These are phyloP conservation scores for Zosterops japonicus DNA, from an alignment of 2,113 vertebrate genomes.

Conservation along the genomic window DNA sequence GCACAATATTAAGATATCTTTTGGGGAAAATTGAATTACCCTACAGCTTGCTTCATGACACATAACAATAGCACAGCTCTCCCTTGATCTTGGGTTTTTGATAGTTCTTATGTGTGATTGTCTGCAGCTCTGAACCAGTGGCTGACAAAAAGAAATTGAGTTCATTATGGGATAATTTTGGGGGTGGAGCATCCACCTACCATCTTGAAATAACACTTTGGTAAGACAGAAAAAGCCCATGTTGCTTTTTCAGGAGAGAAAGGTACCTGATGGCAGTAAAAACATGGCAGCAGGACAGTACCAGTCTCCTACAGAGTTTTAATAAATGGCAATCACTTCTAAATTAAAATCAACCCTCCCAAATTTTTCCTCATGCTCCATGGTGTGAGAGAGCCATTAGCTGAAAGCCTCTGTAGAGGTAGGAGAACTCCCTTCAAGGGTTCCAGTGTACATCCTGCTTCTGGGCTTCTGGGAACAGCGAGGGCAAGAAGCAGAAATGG, in stretches of 20 bases:
- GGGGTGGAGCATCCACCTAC: background rate
- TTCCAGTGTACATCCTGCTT: background rate
- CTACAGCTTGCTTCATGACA: background rate
- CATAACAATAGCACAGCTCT: background rate
- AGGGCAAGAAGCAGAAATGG: background rate
- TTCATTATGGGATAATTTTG: background rate
- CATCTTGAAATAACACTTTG: background rate
- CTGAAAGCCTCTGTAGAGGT: background rate
- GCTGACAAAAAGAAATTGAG: background rate
- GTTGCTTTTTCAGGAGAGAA: background rate
- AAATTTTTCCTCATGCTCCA: background rate
- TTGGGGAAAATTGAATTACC: background rate
- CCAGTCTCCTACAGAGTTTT: background rate
- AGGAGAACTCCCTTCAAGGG: background rate
- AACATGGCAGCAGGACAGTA: background rate
- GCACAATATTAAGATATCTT: background rate
- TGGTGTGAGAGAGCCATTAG: background rate
- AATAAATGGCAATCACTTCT: background rate
- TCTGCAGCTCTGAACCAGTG: background rate
- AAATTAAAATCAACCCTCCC: background rate
- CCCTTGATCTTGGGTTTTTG: background rate
- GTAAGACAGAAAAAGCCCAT: background rate
- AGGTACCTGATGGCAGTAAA: background rate
- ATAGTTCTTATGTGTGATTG: background rate
- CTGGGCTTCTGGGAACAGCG: accelerated